These are phyloP conservation scores for Eulimnadia texana DNA, from an alignment of 1,140 invertebrate species.

Conservation along the genomic window DNA sequence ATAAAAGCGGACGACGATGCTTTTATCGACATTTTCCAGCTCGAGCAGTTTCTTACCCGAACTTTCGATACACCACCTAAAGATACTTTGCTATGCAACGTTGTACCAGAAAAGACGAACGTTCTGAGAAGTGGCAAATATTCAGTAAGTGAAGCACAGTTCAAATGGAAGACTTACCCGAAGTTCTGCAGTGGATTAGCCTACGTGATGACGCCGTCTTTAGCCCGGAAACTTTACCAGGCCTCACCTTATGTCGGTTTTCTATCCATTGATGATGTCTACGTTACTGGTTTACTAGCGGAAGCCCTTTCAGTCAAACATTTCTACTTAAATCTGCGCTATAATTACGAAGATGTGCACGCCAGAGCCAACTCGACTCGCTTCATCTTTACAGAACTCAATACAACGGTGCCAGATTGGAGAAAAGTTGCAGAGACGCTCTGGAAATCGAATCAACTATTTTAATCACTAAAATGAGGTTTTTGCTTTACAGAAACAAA, in stretches of 20 bases:
- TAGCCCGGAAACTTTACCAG: constrained; percentile 30
- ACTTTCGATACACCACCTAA: constrained; percentile 21
- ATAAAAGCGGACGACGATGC: constrained; percentile 40
- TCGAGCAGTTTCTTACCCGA: constrained; percentile 25
- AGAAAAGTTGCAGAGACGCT: too few relatives aligned
- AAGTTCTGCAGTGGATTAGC: constrained; percentile 32
- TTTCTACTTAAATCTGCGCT: constrained; percentile 28
- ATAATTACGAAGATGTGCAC: constrained; percentile 24
- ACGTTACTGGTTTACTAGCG: constrained; percentile 33
- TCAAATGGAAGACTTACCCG: constrained; percentile 26
- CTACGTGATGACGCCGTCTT: constrained; percentile 43
- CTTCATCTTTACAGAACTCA: not conserved
- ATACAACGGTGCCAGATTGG: not conserved
- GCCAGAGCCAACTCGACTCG: not conserved
- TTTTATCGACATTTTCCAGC: constrained; percentile 34
- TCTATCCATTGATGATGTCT: constrained; percentile 40
- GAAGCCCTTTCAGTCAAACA: constrained; percentile 24
- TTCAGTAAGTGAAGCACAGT: constrained; percentile 27
- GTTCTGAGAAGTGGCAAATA: constrained; percentile 31
- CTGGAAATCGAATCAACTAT: too few relatives aligned
- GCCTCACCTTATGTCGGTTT: constrained; percentile 26
- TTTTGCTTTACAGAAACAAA: too few relatives aligned
- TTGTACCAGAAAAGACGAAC: constrained; percentile 26
- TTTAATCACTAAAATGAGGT: too few relatives aligned
- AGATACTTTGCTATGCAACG: constrained; percentile 28